A percentile compares a stretch with the other conserved stretches of the same genome.
Conservation (phyloP, 2,797 vertebrate genomes). For the Galaxias olidus region DNA sequence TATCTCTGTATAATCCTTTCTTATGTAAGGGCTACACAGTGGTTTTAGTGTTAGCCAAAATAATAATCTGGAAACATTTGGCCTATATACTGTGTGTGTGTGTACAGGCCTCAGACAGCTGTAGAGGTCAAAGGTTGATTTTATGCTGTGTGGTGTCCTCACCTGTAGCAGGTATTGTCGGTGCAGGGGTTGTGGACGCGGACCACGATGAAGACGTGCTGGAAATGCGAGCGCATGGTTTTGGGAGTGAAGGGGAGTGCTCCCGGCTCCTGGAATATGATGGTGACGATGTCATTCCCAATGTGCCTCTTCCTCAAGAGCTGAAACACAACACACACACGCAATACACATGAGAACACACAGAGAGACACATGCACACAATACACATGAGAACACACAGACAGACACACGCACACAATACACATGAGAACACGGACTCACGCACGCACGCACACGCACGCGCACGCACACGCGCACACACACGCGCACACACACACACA, state of each 20-base stretch:
- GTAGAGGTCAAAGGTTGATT: neutral
- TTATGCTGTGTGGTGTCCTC: neutral
- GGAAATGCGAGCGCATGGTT: constrained; percentile 86
- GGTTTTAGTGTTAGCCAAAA: too few species aligned
- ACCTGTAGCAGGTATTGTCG: constrained; percentile 81
- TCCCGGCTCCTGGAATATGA: constrained; percentile 88
- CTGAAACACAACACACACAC: constrained; percentile 54
- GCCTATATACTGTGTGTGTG: too few species aligned
- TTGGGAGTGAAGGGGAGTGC: constrained; percentile 85
- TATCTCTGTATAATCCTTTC: too few species aligned
- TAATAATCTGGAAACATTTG: too few species aligned
- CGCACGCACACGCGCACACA: too few species aligned
- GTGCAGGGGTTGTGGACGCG: constrained; percentile 83
- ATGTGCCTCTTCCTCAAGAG: constrained; percentile 87
- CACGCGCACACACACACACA: too few species aligned
- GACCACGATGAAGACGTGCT: constrained; percentile 86
- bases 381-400: too few species aligned
- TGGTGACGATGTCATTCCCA: constrained; percentile 87
- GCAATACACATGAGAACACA: constrained; percentile 10
- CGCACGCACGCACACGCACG: too few species aligned
- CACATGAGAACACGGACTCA: too few species aligned
- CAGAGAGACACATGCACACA: neutral
- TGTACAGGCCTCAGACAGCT: neutral
- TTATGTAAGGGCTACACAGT: too few species aligned
- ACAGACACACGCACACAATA: too few species aligned